A percentile compares a stretch with the other conserved stretches of the same genome.
Evolutionary conservation across 1,140 invertebrate species (phyloP).

Genomic region (Harlomillsia oculata): DNA sequence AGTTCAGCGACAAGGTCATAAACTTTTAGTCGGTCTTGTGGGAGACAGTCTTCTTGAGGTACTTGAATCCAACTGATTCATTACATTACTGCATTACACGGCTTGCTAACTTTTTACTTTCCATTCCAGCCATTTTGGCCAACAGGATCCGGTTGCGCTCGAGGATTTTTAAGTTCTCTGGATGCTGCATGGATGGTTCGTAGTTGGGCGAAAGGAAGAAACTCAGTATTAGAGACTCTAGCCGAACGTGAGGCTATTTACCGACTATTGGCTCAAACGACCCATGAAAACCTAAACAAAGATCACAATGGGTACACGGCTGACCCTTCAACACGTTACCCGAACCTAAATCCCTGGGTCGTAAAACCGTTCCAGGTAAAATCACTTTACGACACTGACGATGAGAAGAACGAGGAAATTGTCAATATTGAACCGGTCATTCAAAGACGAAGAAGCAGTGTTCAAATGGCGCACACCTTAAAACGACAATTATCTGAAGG

Average conservation of each 20-base stretch:
- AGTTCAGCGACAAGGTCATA: slow-evolving; percentile 41
- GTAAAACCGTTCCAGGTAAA: slow-evolving; percentile 27
- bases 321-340: slow-evolving; percentile 44
- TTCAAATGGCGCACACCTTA: no score
- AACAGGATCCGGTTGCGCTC: slow-evolving; percentile 48
- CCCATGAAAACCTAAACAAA: slow-evolving; percentile 46
- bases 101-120: not conserved
- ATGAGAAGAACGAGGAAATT: no score
- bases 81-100: not conserved
- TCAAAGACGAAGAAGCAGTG: no score
- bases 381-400: slow-evolving; percentile 27
- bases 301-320: slow-evolving; percentile 42
- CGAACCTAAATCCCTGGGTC: slow-evolving; percentile 32
- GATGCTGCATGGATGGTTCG: slow-evolving; percentile 50
- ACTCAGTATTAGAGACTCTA: slow-evolving; percentile 40
- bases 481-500: no score
- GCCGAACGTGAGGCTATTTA: slow-evolving; percentile 48
- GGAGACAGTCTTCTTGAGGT: slow-evolving; percentile 51
- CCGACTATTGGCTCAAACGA: slow-evolving; percentile 46
- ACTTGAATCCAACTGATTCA: slow-evolving; percentile 2
- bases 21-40: slow-evolving; percentile 46
- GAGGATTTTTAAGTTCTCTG: slow-evolving; percentile 47
- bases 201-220: slow-evolving; percentile 41
- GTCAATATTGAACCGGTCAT: no score
- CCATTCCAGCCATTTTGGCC: slow-evolving; percentile 47